A percentile compares a stretch with the other conserved stretches of the same genome.
Conservation (phyloP, 2,888 invertebrate species). For the Sialis fuliginosa region DNA sequence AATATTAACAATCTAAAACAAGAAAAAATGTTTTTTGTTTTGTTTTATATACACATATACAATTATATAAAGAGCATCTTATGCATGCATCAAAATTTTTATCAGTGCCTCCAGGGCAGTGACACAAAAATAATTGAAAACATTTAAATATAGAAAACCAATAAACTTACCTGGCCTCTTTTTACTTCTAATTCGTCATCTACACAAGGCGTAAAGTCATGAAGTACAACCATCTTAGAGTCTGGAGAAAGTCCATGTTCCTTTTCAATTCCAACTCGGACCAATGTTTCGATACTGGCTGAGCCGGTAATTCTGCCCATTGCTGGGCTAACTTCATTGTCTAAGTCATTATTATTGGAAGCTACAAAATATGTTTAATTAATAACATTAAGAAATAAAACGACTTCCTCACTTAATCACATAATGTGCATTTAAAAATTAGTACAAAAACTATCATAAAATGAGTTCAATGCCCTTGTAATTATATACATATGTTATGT, state of each 20-base stretch:
- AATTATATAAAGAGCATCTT: neutral
- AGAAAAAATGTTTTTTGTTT: no score
- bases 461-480: slow-evolving; percentile 3
- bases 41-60: no score
- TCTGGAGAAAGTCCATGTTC: slow-evolving; percentile 83
- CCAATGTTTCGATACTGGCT: slow-evolving; percentile 80
- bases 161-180: slow-evolving; percentile 50
- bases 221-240: slow-evolving; percentile 86
- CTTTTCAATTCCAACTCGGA: slow-evolving; percentile 79
- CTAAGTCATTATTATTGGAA: slow-evolving; percentile 50
- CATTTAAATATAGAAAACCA: neutral
- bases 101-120: neutral
- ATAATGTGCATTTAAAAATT: neutral
- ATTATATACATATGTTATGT: slow-evolving; percentile 2
- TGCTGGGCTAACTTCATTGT: slow-evolving; percentile 62
- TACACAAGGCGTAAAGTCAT: slow-evolving; percentile 88
- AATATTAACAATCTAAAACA: slow-evolving; percentile 65
- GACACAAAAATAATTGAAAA: neutral
- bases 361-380: slow-evolving; percentile 29
- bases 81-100: neutral
- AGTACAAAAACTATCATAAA: neutral
- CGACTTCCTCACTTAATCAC: neutral
- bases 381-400: neutral
- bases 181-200: slow-evolving; percentile 84
- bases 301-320: slow-evolving; percentile 91